These are phyloP conservation scores for Belonocnema kinseyi DNA, from an alignment of 1,140 invertebrate species.

Conservation along the genomic window DNA sequence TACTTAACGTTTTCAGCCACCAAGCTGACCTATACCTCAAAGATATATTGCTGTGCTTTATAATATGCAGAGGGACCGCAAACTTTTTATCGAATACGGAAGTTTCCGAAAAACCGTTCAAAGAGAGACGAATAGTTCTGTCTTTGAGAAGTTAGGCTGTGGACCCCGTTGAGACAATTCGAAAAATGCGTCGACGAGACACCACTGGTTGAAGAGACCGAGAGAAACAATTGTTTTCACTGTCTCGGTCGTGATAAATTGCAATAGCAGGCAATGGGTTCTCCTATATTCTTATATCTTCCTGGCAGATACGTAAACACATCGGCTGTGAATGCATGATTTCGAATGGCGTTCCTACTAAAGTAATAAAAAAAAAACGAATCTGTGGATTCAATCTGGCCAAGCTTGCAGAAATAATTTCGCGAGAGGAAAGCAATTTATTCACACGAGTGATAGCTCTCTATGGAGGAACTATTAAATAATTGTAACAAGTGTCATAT, in stretches of 20 bases:
- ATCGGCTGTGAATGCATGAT: slow-evolving; percentile 10
- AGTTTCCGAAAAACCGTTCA: slow-evolving; percentile 1
- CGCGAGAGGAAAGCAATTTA: background rate
- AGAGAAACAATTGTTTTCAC: slow-evolving; percentile 66
- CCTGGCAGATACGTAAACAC: slow-evolving; percentile 35
- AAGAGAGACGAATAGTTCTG: background rate
- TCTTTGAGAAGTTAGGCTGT: background rate
- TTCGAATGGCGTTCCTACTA: background rate
- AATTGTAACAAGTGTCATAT: slow-evolving; percentile 16
- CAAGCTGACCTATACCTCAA: background rate
- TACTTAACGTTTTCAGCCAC: background rate
- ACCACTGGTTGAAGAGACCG: slow-evolving; percentile 46
- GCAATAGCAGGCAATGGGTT: slow-evolving; percentile 58
- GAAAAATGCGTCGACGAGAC: slow-evolving; percentile 51
- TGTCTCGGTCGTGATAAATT: slow-evolving; percentile 65
- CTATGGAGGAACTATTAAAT: slow-evolving; percentile 5
- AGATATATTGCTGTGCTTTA: slow-evolving; percentile 1
- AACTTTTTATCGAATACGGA: background rate
- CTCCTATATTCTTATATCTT: slow-evolving; percentile 41
- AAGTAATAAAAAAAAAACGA: slow-evolving; percentile 16
- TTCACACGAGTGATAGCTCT: background rate
- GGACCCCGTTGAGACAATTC: slow-evolving; percentile 23
- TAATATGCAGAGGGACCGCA: background rate
- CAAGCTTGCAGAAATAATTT: background rate
- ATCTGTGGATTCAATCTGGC: background rate